These are phyloP conservation scores for Novumbra hubbsi DNA, from an alignment of 2,797 vertebrate genomes.

Conservation along the genomic window DNA sequence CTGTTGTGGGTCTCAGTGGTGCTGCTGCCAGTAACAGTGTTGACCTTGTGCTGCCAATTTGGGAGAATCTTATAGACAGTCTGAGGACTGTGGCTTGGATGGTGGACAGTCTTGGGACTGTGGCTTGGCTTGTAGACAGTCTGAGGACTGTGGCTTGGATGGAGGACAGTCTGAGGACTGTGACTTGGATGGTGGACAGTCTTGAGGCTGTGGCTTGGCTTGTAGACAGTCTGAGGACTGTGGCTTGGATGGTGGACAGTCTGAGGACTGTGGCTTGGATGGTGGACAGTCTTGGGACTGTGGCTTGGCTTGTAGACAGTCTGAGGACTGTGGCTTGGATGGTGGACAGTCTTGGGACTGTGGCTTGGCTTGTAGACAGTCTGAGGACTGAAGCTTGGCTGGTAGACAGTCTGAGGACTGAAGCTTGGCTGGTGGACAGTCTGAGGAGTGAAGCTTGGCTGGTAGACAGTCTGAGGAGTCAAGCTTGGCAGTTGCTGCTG, in stretches of 20 bases:
- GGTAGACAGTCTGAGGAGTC: slow-evolving; percentile 5
- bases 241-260: no score
- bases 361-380: no score
- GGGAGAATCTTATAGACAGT: background rate
- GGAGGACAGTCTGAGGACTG: background rate
- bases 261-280: no score
- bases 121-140: background rate
- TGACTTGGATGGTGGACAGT: background rate
- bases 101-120: slow-evolving; percentile 1
- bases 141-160: background rate
- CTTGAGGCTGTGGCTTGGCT: background rate
- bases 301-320: background rate
- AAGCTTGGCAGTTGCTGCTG: background rate
- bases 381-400: background rate
- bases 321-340: background rate
- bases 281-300: background rate
- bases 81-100: background rate
- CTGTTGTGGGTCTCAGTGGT: background rate
- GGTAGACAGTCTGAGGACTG: background rate
- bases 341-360: background rate
- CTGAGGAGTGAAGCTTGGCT: slow-evolving; percentile 4
- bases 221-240: background rate
- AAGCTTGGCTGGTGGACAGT: slow-evolving; percentile 2
- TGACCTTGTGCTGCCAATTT: background rate
- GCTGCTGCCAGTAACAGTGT: slow-evolving; percentile 6